Evolutionary conservation across 64 coral and sea anemone genomes (phyloP).

Genomic region (Stichodactyla mertensii): DNA sequence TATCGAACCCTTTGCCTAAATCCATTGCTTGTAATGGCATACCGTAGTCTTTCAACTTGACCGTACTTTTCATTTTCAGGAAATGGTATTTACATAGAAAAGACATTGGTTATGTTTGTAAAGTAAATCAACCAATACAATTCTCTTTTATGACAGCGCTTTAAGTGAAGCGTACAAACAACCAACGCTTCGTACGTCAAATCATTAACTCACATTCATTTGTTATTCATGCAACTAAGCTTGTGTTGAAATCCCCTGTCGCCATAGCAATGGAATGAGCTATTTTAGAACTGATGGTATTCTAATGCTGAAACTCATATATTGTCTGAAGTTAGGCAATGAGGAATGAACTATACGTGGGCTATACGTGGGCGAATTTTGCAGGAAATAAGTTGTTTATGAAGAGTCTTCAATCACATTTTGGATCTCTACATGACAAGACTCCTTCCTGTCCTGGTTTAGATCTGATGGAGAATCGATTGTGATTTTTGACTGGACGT

Average conservation of each 20-base stretch:
- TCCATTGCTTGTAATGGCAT: too few relatives aligned
- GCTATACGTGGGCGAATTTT: not conserved
- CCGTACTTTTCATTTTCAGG: not conserved
- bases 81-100: slow-evolving; percentile 6
- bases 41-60: not conserved
- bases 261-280: not conserved
- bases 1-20: too few relatives aligned
- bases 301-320: not conserved
- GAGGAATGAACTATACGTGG: not conserved
- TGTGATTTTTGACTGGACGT: not conserved
- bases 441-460: not conserved
- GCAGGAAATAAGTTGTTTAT: not conserved
- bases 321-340: not conserved
- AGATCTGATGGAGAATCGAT: not conserved
- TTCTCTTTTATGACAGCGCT: not conserved
- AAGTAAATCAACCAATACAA: not conserved
- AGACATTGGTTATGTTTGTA: not conserved
- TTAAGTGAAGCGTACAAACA: slow-evolving; percentile 4
- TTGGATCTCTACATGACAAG: not conserved
- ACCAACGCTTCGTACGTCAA: not conserved
- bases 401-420: not conserved
- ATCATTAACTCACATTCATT: not conserved
- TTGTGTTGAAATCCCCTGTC: not conserved
- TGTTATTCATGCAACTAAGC: not conserved
- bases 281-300: not conserved